Base-by-base conservation (phyloP, 2,888 invertebrate species). In the Pristionchus exspectatus region DNA sequence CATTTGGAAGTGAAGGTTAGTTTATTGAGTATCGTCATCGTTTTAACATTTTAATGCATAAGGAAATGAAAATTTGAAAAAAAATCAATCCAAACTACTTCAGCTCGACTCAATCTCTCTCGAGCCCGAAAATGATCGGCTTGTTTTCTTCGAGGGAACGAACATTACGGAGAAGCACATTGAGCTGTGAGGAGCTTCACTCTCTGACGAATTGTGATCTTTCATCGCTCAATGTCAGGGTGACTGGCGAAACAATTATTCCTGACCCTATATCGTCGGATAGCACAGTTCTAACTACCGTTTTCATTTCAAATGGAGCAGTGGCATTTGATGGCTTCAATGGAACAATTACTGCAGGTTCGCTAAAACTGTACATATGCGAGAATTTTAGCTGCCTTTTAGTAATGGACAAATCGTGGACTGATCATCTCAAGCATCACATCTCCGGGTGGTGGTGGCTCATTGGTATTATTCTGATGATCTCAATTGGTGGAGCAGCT, bases 301-400 rank as follows among this genome's bases (percentile, higher is more conserved):
- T 59, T 33, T 85, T 85, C 38, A 63, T 85, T 4, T 85, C 84
- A 2, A 85, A 85, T 59, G 33, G n/a, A 24, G 59, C 50, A 33
- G 84, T 85, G 33, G 56, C 59, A 2, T 85, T 50, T 59, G 84
- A 85, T 85, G 84, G 84, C 3, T 85, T 85, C 84, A 85, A 85
- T 59, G 84, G 84, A 59, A 85, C 84, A 3, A 85, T 85, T 21
- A 85, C 38, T 24, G 84, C 84, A 7, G 84, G 84, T 85, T 14
- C 24, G 33, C 24, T 81, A n/a, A n/a, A n/a, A n/a, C n/a, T n/a
- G n/a, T 5, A 38, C 3, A 38, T 38, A 38, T 38, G 38, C 2
- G 38, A 38, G 2, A 38, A 3, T 38, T 38, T 38, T 38, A 38
- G 38, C 3, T 38, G 38, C 3, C 5, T 38, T 38, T 38, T 38